Percentiles rank a stretch among this genome's conserved stretches.
Evolutionary conservation across 2,797 vertebrate genomes (phyloP).

Genomic region (Oreochromis mossambicus): DNA sequence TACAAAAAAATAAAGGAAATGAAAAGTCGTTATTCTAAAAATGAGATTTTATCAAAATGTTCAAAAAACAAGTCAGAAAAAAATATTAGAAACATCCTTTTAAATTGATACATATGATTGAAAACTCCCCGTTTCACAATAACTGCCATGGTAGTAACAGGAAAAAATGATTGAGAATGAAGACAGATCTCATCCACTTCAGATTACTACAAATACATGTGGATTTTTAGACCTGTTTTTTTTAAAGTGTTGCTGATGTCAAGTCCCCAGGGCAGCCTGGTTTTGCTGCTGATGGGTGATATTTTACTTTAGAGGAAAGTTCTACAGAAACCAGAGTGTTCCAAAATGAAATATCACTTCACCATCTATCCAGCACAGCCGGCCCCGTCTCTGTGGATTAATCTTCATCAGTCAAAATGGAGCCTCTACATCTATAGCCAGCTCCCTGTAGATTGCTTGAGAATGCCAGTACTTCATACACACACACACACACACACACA

Average conservation of each 20-base stretch:
- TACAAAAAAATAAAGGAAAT: neutral
- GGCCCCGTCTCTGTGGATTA: slow-evolving; percentile 16
- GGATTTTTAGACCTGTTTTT: neutral
- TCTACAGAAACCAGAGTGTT: neutral
- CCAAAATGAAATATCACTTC: slow-evolving; percentile 12
- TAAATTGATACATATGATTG: neutral
- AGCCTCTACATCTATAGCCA: slow-evolving; percentile 8
- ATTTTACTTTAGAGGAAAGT: neutral
- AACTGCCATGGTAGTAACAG: neutral
- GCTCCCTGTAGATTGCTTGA: slow-evolving; percentile 3
- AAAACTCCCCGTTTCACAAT: neutral
- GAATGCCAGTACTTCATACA: neutral
- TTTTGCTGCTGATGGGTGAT: neutral
- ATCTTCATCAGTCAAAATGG: slow-evolving; percentile 48
- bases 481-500: neutral
- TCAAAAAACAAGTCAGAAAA: neutral
- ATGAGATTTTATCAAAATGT: neutral
- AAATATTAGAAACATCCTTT: neutral
- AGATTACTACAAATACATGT: neutral
- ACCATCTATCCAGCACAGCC: neutral
- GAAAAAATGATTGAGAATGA: neutral
- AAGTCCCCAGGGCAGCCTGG: neutral
- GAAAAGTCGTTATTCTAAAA: neutral
- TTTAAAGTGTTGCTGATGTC: neutral
- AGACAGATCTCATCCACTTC: neutral